Evolutionary conservation across 2,797 vertebrate genomes (phyloP), one percentile per base, ranked within the genome.

Genomic region (Hyperoplus immaculatus): DNA sequence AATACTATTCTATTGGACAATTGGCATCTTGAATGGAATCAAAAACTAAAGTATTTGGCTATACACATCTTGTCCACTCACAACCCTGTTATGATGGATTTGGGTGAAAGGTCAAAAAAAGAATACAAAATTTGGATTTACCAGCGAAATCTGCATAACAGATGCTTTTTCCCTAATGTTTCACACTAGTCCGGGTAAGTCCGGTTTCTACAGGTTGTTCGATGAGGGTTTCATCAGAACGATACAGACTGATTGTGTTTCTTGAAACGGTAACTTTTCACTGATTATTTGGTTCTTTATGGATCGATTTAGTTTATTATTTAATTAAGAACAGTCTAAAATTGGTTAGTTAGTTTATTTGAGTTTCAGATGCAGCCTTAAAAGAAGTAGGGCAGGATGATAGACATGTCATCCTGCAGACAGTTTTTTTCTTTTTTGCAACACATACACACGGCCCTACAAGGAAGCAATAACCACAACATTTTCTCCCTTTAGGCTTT

Each of bases 311-410:
- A 0, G 9, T 56, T 49, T 50, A 42, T 41, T 72, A 70, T 80
- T 8, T 50, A 43, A 58, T 29, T 69, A 54, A 46, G 39, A 72
- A 43, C 36, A 10, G 43, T 82, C 79, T 88, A 87, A 87, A 87
- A 60, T 74, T 84, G 53, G 71, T 73, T 69, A 21, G 21, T 21
- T 21, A 21, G 56, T 42, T 80, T 64, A 45, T 73, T 29, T 29
- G 39, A 47, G 50, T n/a, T 69, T 10, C 15, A 69, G 56, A 74
- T 46, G 38, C 47, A 54, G 41, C 55, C 42, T 66, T 51, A 42
- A 80, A 83, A 72, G 42, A 72, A 70, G 62, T 14, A 61, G 21
- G 62, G 15, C 18, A 68, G 29, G 51, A 65, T 72, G 11, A 81
- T 74, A 83, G 58, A 75, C 45, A 46, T 71, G 39, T 82, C n/a